Base-by-base conservation (phyloP, 2,797 vertebrate species). In the Eptatretus atami region DNA sequence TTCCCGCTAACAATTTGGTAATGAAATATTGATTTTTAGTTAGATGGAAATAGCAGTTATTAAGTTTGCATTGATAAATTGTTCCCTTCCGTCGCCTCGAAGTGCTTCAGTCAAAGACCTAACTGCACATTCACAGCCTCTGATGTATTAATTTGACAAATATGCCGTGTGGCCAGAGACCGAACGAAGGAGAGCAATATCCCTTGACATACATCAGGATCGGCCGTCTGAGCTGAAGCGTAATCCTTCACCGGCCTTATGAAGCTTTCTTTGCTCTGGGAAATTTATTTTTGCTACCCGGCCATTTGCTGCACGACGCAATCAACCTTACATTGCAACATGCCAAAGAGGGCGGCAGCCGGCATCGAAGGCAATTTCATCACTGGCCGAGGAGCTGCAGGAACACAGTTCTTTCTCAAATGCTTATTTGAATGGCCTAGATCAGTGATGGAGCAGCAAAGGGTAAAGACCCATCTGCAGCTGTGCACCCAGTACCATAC, bases 1-100 rank as follows among this genome's bases (percentile, higher is more conserved):
- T 94, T 86, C 81, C 84, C 80, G 78, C 86, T 86, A 93, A 96
- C 88, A 98, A 98, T 98, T 96, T 93, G 86, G 86, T 96, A 95
- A 98, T 95, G 86, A 98, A 98, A 92, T 93, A 95, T 96, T 88
- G 87, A 98, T 98, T 94, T 98, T 93, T 88, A 90, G 87, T 96
- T 96, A 87, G 86, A 96, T 95, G 92, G 86, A 93, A 94, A 98
- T 93, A 92, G 90, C 93, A 94, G 90, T 85, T 88, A 96, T 96
- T 94, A 96, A 83, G 88, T 95, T 94, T 87, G 84, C 83, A 86
- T 92, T 92, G 88, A 96, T 90, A 86, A 92, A 93, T 96, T 84
- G 90, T 78, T 81, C 79, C 80, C 76, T 77, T 79, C 73, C 78
- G 75, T 76, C 69, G 77, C 77, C 76, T 79, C 78, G 79, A 81